Evolutionary conservation across 2,888 invertebrate genomes (phyloP).

Genomic region (Catocala nupta): DNA sequence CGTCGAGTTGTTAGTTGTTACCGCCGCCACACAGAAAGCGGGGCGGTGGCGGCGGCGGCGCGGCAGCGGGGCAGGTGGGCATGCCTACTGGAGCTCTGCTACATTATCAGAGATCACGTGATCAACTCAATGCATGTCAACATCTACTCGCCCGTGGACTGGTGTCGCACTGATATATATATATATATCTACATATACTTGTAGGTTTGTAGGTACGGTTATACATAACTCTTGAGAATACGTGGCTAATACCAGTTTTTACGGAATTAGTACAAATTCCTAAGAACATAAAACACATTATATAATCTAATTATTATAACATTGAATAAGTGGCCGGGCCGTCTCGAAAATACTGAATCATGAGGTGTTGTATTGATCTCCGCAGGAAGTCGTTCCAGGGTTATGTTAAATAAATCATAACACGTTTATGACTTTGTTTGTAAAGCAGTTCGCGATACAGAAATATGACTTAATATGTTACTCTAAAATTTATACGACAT

Average conservation of each 20-base stretch:
- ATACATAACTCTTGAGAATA: conserved; percentile 28
- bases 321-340: no score
- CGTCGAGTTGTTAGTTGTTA: conserved; percentile 49
- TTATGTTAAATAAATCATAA: no score
- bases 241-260: conserved; percentile 16
- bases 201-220: conserved; percentile 17
- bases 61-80: conserved; percentile 72
- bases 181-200: conserved; percentile 20
- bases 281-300: no score
- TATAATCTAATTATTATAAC: no score
- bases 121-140: conserved; percentile 60
- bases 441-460: no score
- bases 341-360: no score
- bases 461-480: no score
- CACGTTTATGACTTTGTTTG: no score
- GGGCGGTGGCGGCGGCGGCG: conserved; percentile 54
- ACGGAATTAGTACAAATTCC: neutral
- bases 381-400: no score
- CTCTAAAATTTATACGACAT: no score
- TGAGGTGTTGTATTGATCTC: no score
- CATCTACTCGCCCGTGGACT: conserved; percentile 50
- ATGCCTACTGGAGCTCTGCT: conserved; percentile 63
- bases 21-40: conserved; percentile 60
- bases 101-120: conserved; percentile 72
- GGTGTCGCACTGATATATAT: conserved; percentile 43